Evolutionary conservation across 2,797 vertebrate genomes (phyloP).

Genomic region (Coreius guichenoti): DNA sequence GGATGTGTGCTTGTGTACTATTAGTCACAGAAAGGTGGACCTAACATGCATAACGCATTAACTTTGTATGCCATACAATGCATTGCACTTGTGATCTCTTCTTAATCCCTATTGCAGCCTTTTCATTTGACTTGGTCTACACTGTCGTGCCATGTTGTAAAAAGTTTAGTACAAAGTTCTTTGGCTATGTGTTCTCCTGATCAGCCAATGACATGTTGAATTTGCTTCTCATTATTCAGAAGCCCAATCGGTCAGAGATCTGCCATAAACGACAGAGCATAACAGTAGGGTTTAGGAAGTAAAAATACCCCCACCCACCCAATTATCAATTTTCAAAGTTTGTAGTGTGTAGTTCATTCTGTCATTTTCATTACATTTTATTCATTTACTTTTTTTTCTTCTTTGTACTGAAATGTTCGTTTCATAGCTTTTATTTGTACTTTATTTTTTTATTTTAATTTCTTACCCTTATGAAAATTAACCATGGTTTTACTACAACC

Average conservation of each 20-base stretch:
- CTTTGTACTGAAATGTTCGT: neutral
- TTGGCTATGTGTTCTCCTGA: slow-evolving; percentile 50
- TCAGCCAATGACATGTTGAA: slow-evolving; percentile 70
- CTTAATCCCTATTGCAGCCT: neutral
- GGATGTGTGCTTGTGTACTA: too few species aligned
- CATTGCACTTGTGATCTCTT: slow-evolving; percentile 12
- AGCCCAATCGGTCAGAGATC: slow-evolving; percentile 63
- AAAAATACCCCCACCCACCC: too few species aligned
- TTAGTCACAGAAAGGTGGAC: neutral
- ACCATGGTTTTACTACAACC: too few species aligned
- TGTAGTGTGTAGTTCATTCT: neutral
- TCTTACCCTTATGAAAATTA: too few species aligned
- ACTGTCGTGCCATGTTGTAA: slow-evolving; percentile 16
- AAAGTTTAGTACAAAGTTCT: slow-evolving; percentile 41
- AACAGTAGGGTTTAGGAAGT: neutral
- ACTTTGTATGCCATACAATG: neutral
- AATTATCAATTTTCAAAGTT: neutral
- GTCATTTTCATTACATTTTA: neutral
- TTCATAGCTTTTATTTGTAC: neutral
- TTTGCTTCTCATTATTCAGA: slow-evolving; percentile 88
- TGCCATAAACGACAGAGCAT: neutral
- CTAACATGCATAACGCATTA: neutral
- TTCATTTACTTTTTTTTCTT: neutral
- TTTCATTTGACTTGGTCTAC: neutral
- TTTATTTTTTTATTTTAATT: neutral